These are phyloP conservation scores for Sarcophaga rosellei DNA, from an alignment of 2,888 invertebrate species.

Conservation along the genomic window DNA sequence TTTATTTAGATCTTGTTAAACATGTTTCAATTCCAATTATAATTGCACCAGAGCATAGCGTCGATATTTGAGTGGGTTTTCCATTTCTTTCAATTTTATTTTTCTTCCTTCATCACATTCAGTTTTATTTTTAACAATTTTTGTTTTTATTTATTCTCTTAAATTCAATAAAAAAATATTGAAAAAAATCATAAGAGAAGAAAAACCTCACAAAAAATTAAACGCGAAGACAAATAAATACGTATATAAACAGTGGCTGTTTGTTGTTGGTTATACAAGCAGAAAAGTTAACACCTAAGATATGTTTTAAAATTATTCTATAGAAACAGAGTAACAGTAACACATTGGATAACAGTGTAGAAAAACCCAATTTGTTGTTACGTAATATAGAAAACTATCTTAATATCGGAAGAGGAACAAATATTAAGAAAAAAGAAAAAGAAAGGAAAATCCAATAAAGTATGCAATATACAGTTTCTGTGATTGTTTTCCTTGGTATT, in stretches of 20 bases:
- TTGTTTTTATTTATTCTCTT: constrained; percentile 14
- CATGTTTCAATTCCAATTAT: constrained; percentile 72
- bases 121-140: neutral
- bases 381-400: neutral
- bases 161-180: constrained; percentile 56
- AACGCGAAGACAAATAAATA: constrained; percentile 22
- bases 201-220: constrained; percentile 19
- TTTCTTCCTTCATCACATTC: constrained; percentile 40
- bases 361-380: constrained; percentile 23
- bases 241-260: constrained; percentile 31
- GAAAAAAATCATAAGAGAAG: constrained; percentile 27
- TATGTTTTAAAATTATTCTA: constrained; percentile 35
- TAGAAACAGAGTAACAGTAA: neutral
- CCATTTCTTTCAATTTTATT: constrained; percentile 43
- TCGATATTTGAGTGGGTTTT: constrained; percentile 66
- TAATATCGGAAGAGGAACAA: neutral
- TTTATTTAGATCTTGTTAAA: constrained; percentile 71
- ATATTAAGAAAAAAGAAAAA: neutral
- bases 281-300: constrained; percentile 8
- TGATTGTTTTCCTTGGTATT: too few species aligned
- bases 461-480: neutral
- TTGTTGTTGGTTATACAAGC: neutral
- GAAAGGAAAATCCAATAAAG: neutral
- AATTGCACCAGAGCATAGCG: constrained; percentile 65
- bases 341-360: neutral